Base-by-base conservation (phyloP, 2,888 invertebrate genomes). In the Linnaemya vulpina region DNA sequence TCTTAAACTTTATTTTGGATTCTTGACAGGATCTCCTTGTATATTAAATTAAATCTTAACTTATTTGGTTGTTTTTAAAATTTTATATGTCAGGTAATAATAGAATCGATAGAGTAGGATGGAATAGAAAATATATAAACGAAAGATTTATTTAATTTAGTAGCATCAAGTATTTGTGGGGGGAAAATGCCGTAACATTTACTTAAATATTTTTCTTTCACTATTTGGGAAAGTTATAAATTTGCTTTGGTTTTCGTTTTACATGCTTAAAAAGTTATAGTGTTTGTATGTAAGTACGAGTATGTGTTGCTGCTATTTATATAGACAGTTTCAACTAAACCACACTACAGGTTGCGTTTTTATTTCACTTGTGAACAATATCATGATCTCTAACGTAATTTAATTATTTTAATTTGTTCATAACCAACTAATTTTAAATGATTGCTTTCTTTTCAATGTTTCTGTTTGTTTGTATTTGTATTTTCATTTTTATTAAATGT, bases 381-480 rank as follows among this genome's bases (percentile, higher is more conserved):
- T 35, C n/a, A 51, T 65, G 22, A 51, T 65, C 22, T 51, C 30
- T 30, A 30, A 53, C 13, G 17, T 49, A 53, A 5, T 46, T 74
- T 73, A 53, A 65, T 77, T 77, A 30, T 40, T 58, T 58, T 53
- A 51, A 25, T 81, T 58, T 80, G 3, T 58, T 83, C 51, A 73
- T 63, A 63, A 80, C 77, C 86, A 86, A 83, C 83, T 86, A 83
- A 82, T 80, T 86, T 86, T 87, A 87, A 86, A 87, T 87, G 87
- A 87, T 87, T 87, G 87, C 86, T 87, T 87, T 86, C 87, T 86
- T 86, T 83, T 79, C 86, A 84, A 81, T 86, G 74, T 87, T 76
- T 75, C 60, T 81, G 81, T 83, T 83, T 76, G 65, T 75, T 75
- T 25, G 76, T 65, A 71, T 71, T 71, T 60, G 20, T 20, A 46